A percentile compares a stretch with the other conserved stretches of the same genome.
Conservation (phyloP, 1,140 invertebrate genomes). For the Caenorhabditis inopinata region DNA sequence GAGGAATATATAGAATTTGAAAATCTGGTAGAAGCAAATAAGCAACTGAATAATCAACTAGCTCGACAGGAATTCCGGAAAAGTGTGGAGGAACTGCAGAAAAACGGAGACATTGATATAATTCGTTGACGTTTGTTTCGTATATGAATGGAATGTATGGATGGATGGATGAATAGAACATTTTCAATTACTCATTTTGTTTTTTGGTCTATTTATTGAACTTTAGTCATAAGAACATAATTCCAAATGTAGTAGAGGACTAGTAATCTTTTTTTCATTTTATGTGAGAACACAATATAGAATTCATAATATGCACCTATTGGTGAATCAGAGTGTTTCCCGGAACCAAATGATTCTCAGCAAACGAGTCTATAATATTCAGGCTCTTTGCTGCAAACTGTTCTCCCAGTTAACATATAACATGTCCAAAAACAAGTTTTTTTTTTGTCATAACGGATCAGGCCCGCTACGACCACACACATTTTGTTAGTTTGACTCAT, state of each 20-base stretch:
- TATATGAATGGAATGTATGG: too few relatives aligned
- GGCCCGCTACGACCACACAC: background rate
- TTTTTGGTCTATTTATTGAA: too few relatives aligned
- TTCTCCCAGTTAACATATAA: background rate
- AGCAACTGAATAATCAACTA: background rate
- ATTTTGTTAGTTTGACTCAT: background rate
- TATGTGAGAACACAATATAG: too few relatives aligned
- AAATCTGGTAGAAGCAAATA: background rate
- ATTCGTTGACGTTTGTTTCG: background rate
- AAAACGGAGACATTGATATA: background rate
- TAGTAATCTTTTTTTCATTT: background rate
- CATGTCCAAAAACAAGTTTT: conserved; percentile 1
- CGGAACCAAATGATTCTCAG: too few relatives aligned
- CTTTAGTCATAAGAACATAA: too few relatives aligned
- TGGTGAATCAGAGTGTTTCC: too few relatives aligned
- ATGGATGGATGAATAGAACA: too few relatives aligned
- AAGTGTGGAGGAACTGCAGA: background rate
- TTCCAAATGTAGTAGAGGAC: background rate
- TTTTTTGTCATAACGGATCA: background rate
- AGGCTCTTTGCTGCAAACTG: background rate
- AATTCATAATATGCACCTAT: too few relatives aligned
- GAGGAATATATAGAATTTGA: conserved; percentile 1
- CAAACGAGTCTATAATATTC: too few relatives aligned
- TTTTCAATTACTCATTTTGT: too few relatives aligned
- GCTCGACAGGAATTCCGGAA: background rate